Percentiles rank a stretch among this genome's conserved stretches.
Evolutionary conservation across 2,888 invertebrate species (phyloP).

Genomic region (Sminthurinus aureus): DNA sequence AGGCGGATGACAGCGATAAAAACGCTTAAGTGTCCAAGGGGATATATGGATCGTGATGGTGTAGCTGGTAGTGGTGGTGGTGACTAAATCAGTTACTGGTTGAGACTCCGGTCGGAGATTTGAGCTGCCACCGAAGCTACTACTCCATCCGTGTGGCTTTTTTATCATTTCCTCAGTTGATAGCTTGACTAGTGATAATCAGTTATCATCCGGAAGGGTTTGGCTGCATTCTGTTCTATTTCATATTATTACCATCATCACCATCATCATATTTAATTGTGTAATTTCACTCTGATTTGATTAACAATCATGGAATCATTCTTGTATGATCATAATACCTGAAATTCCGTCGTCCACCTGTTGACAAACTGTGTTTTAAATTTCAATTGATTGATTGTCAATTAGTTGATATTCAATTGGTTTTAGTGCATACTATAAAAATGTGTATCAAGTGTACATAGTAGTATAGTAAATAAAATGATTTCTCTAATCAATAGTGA

Average conservation of each 20-base stretch:
- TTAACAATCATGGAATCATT: not conserved
- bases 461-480: no score
- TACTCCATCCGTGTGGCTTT: not conserved
- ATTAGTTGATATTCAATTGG: no score
- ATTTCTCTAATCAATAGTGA: no score
- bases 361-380: no score
- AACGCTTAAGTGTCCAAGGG: slow-evolving; percentile 30
- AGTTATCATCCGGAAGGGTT: not conserved
- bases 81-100: slow-evolving; percentile 21
- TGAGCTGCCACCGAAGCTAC: not conserved
- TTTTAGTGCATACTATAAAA: no score
- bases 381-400: no score
- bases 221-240: not conserved
- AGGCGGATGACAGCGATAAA: slow-evolving; percentile 34
- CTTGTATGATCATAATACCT: not conserved
- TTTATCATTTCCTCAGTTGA: not conserved
- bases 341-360: not conserved
- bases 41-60: not conserved
- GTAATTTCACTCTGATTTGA: not conserved
- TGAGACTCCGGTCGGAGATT: slow-evolving; percentile 31
- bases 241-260: no score
- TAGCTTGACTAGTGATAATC: not conserved
- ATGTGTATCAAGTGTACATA: no score
- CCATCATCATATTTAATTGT: no score
- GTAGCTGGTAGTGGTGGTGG: not conserved